These are phyloP conservation scores for Gandaritis pyraliata DNA, from an alignment of 2,888 invertebrate genomes.

Conservation along the genomic window DNA sequence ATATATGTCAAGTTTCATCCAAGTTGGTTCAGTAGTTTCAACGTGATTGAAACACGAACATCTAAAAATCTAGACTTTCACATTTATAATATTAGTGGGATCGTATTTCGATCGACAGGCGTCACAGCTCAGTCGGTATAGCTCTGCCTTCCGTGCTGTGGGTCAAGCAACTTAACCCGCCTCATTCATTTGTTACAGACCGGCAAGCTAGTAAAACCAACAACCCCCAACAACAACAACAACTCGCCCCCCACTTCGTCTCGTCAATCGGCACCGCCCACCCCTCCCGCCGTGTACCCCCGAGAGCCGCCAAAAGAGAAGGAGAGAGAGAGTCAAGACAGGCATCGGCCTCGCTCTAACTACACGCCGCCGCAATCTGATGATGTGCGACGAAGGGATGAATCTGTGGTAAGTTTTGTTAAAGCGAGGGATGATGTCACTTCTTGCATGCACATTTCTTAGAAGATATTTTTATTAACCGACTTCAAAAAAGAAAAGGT, in stretches of 20 bases:
- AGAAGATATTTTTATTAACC: neutral
- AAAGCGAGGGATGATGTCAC: too few species aligned
- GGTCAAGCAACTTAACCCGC: too few species aligned
- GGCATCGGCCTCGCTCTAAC: slow-evolving; percentile 52
- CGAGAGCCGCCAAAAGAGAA: slow-evolving; percentile 51
- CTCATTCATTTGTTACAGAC: slow-evolving; percentile 57
- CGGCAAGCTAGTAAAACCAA: slow-evolving; percentile 87
- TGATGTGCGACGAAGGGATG: slow-evolving; percentile 45
- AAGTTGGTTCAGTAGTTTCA: too few species aligned
- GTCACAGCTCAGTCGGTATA: too few species aligned
- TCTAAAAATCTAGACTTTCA: too few species aligned
- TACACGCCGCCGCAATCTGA: slow-evolving; percentile 53
- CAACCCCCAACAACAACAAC: slow-evolving; percentile 57
- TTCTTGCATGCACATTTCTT: too few species aligned
- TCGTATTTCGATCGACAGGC: too few species aligned
- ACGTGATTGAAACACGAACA: too few species aligned
- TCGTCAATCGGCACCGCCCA: slow-evolving; percentile 43
- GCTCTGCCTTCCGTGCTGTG: too few species aligned
- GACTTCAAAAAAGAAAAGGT: too few species aligned
- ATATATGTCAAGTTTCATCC: too few species aligned
- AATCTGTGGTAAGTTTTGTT: slow-evolving; percentile 10
- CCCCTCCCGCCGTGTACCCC: slow-evolving; percentile 45
- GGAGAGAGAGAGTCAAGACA: slow-evolving; percentile 39
- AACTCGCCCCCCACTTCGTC: slow-evolving; percentile 50
- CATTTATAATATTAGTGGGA: too few species aligned